These are phyloP conservation scores for Illadopsis cleaveri DNA, from an alignment of 2,113 vertebrate species.

Conservation along the genomic window DNA sequence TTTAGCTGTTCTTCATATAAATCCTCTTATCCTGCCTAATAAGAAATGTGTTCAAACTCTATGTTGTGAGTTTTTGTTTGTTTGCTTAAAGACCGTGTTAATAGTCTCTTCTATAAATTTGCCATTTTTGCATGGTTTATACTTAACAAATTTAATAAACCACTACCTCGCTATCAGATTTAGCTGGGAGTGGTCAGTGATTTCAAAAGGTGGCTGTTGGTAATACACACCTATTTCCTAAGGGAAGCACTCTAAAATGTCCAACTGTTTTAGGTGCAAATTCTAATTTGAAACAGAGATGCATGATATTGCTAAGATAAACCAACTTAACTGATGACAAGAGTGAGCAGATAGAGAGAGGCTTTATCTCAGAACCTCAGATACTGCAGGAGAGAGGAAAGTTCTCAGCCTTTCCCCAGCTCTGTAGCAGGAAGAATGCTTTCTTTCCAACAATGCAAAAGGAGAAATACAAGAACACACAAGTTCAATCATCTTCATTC, in stretches of 20 bases:
- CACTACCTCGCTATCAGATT: neutral
- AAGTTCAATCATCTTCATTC: neutral
- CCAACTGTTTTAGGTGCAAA: accelerated
- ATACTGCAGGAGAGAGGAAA: neutral
- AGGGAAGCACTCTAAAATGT: neutral
- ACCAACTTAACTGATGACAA: neutral
- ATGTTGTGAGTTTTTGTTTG: neutral
- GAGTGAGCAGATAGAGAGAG: neutral
- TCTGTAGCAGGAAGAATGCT: neutral
- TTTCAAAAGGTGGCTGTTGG: neutral
- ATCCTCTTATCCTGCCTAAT: neutral
- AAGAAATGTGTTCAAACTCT: neutral
- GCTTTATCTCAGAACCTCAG: neutral
- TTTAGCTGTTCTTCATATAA: neutral
- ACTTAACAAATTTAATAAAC: neutral
- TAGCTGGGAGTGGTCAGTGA: neutral
- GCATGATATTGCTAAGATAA: neutral
- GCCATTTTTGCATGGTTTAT: neutral
- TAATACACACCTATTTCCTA: neutral
- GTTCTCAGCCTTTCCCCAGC: neutral
- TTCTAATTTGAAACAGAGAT: neutral
- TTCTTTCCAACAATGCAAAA: neutral
- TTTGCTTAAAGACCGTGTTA: neutral
- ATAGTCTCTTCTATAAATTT: neutral
- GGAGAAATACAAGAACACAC: neutral